A percentile compares a stretch with the other conserved stretches of the same genome.
Conservation (phyloP, 2,888 invertebrate genomes). For the Carcina quercana region DNA sequence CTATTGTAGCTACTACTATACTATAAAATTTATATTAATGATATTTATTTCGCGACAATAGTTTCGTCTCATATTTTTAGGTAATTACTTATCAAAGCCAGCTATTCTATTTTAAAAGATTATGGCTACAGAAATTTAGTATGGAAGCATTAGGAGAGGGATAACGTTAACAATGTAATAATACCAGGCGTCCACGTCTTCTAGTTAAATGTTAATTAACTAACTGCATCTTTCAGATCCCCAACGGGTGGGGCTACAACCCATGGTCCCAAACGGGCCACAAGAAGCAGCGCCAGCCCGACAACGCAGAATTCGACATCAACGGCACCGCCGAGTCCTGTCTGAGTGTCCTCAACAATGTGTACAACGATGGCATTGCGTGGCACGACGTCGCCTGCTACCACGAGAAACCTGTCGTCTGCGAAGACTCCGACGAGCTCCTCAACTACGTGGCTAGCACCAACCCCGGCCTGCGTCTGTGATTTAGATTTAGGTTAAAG, state of each 20-base stretch:
- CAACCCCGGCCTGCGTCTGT: constrained; percentile 88
- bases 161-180: no score
- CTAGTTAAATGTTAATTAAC: no score
- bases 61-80: no score
- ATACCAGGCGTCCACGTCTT: no score
- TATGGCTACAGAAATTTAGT: no score
- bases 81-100: no score
- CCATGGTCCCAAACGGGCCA: constrained; percentile 94
- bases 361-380: constrained; percentile 94
- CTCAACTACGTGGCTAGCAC: constrained; percentile 89
- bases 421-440: constrained; percentile 92
- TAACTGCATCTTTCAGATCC: constrained; percentile 61
- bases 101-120: no score
- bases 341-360: constrained; percentile 90
- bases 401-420: constrained; percentile 93
- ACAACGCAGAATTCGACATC: constrained; percentile 93
- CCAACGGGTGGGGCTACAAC: constrained; percentile 86
- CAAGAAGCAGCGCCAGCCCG: constrained; percentile 91
- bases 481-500: no score
- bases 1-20: no score
- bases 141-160: no score
- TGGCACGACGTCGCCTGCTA: constrained; percentile 97
- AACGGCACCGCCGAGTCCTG: constrained; percentile 92
- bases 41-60: no score
- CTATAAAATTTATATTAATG: no score